A percentile compares a stretch with the other conserved stretches of the same genome.
These are phyloP conservation scores for Palythoa grandiflora DNA, from an alignment of 92 coral and sea anemone species.

Conservation along the genomic window DNA sequence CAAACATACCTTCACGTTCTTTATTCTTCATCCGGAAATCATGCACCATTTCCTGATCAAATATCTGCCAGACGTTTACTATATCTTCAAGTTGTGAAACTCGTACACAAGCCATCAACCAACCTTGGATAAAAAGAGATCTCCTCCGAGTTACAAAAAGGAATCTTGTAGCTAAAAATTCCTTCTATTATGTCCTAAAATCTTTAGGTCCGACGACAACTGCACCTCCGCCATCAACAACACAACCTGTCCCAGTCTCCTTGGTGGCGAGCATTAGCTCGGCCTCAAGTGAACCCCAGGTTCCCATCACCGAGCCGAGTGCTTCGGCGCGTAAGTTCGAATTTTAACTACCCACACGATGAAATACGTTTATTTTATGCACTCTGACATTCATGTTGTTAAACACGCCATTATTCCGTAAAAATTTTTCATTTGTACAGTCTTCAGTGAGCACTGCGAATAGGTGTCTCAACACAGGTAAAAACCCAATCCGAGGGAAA, in stretches of 20 bases:
- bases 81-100: background rate
- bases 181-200: constrained; percentile 20
- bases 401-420: too few species aligned
- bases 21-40: background rate
- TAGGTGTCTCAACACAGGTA: too few species aligned
- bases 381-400: background rate
- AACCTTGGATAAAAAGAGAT: background rate
- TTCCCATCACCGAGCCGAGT: constrained; percentile 19
- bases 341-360: background rate
- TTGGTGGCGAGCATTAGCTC: constrained; percentile 42
- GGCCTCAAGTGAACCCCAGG: constrained; percentile 49
- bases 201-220: constrained; percentile 43
- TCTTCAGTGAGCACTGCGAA: too few species aligned
- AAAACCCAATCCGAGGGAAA: too few species aligned
- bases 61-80: background rate
- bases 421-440: too few species aligned
- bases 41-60: background rate
- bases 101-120: background rate
- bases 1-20: constrained; percentile 12
- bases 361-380: background rate
- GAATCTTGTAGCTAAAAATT: background rate
- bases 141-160: background rate
- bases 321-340: constrained; percentile 31
- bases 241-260: constrained; percentile 46
- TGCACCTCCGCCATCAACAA: constrained; percentile 30